Base-by-base conservation (phyloP, 1,140 invertebrate species). In the Drosophila bipectinata region DNA sequence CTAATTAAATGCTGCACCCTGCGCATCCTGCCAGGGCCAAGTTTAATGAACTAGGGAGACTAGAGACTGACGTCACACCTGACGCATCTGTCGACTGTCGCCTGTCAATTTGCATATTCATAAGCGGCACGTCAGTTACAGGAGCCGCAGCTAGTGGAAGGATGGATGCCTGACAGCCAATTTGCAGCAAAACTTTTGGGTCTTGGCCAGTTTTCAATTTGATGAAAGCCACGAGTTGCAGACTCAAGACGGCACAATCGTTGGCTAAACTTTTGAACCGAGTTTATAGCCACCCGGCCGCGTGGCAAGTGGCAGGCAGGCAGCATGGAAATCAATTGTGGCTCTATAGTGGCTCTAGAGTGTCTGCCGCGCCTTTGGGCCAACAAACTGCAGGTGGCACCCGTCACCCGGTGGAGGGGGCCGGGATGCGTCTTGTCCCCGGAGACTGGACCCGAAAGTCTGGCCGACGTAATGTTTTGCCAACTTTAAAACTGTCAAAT, bases 21-120 rank as follows among this genome's bases (percentile, higher is more conserved):
- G 62, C 73, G 76, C 24, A 62, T 81, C 73, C 79, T 54, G 48
- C 63, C 9, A 39, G n/a, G 61, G 32, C 60, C 34, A 54, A 75
- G 71, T 77, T 85, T 84, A 85, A 83, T 85, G 61, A 85, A 88
- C 83, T 67, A 52, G n/a, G 6, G 34, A 37, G 15, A n/a, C 37
- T 15, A 10, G 47, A 4, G 30, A 45, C 21, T 45, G 69, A 63
- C 72, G 77, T 78, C 63, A 87, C 81, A 87, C 82, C 82, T 80
- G 73, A 62, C 62, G 59, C 72, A 57, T 58, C 26, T 24, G 4
- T n/a, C 34, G 12, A 1, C 34, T n/a, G 41, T 44, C 41, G 61
- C 63, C 66, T 9, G 5, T 10, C 15, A 47, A 87, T 85, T 88
- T 87, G 83, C 82, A 87, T 87, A 87, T 88, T 87, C 55, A 69